Evolutionary conservation across 2,888 invertebrate genomes (phyloP), one percentile per base, ranked within the genome.

Genomic region (Cosmorhoe ocellata): DNA sequence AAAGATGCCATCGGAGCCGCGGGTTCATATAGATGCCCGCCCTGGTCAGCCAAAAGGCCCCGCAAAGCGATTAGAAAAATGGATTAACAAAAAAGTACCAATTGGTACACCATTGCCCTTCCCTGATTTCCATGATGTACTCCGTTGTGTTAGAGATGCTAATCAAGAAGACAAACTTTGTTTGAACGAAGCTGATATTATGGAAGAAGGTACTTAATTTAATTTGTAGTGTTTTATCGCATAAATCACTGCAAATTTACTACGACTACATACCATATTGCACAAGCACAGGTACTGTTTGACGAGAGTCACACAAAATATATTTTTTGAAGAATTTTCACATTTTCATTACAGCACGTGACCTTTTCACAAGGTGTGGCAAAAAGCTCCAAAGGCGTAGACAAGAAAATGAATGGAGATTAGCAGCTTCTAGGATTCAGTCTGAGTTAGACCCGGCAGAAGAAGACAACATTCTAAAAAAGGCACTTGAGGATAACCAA

Each of bases 281-380:
- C 18, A 3, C 18, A 18, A n/a, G n/a, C n/a, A n/a, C n/a, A n/a
- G n/a, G n/a, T n/a, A n/a, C n/a, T n/a, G n/a, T n/a, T n/a, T n/a
- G 3, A 18, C 18, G 3, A 18, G 18, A 18, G 18, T n/a, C 5
- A 24, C 7, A 7, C 24, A 7, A 5, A 7, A 7, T 1, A 1
- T 7, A 24, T 54, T 27, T 31, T 13, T 11, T 18, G n/a, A 22
- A 5, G 9, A 32, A 14, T 8, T 37, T 1, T 14, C 1, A 26
- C 18, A 4, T 26, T 30, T 34, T 34, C 36, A 22, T 75, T 76
- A 30, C 76, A 92, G 93, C 94, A 2, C 87, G 92, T 58, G 92
- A 93, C 66, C 90, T 93, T 12, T 95, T 95, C 64, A 82, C 86
- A 31, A 92, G 93, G 70, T 92, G 94, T 56, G 95, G 94, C 0